Percentiles rank a stretch among this genome's conserved stretches.
Conservation (phyloP, 2,113 vertebrate genomes). For the Fregetta grallaria region DNA sequence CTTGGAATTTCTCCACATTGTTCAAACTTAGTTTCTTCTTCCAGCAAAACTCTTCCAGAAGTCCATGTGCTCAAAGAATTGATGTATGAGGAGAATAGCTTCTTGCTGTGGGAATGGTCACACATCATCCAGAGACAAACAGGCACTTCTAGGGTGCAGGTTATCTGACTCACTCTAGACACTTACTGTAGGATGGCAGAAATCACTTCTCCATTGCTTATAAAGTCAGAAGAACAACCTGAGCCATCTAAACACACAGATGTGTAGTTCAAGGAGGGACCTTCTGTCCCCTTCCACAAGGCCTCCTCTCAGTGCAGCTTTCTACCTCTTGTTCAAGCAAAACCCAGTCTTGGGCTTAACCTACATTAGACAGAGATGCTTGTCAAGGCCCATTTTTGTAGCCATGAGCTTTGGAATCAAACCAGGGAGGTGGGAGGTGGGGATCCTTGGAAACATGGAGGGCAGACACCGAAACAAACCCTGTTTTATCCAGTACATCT, state of each 20-base stretch:
- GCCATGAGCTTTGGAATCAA: not conserved
- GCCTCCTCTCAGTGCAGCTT: not conserved
- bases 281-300: not conserved
- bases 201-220: not conserved
- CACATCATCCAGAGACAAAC: not conserved
- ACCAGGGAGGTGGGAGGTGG: not conserved
- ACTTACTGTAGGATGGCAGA: not conserved
- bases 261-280: rapidly evolving
- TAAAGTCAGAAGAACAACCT: not conserved
- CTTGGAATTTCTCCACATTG: not conserved
- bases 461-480: not conserved
- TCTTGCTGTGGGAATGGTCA: not conserved
- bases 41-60: not conserved
- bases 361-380: not conserved
- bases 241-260: not conserved
- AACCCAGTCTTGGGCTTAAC: not conserved
- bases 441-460: not conserved
- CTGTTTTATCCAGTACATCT: not conserved
- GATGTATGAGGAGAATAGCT: not conserved
- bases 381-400: not conserved
- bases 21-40: not conserved
- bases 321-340: not conserved
- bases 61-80: not conserved
- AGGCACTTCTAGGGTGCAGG: not conserved
- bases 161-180: not conserved